Conservation (phyloP, 2,888 invertebrate genomes). For the Pegoplata infirma region DNA sequence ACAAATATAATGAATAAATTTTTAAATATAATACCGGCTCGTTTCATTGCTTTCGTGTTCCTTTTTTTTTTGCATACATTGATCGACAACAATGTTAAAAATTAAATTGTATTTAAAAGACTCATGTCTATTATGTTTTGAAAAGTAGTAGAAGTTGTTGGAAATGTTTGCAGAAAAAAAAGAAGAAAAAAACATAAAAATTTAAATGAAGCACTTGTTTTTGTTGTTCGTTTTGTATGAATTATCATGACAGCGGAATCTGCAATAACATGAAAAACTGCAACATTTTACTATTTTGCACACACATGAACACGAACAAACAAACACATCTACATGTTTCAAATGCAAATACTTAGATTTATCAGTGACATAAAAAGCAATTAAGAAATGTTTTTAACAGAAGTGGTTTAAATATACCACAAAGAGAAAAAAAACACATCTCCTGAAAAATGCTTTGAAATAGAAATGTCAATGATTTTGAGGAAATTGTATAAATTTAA, state of each 20-base stretch:
- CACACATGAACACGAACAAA: slow-evolving; percentile 1
- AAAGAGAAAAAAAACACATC: too few species aligned
- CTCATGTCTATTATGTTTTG: neutral
- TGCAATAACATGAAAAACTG: slow-evolving; percentile 42
- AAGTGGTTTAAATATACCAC: slow-evolving; percentile 38
- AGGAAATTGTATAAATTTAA: neutral
- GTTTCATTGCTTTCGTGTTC: neutral
- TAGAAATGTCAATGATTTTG: slow-evolving; percentile 36
- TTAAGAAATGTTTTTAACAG: slow-evolving; percentile 57
- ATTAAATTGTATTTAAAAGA: slow-evolving; percentile 26
- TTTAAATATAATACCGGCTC: neutral
- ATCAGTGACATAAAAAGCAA: slow-evolving; percentile 60
- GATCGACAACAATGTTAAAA: slow-evolving; percentile 17
- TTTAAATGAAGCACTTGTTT: slow-evolving; percentile 30
- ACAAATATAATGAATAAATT: neutral
- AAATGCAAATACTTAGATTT: slow-evolving; percentile 40
- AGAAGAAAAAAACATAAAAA: neutral
- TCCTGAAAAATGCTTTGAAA: slow-evolving; percentile 25
- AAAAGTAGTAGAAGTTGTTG: neutral
- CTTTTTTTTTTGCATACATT: neutral
- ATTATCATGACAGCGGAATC: slow-evolving; percentile 61
- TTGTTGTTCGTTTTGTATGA: slow-evolving; percentile 35
- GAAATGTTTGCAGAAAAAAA: too few species aligned
- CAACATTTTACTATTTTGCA: slow-evolving; percentile 45
- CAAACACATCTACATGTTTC: neutral